Evolutionary conservation across 2,113 vertebrate genomes (phyloP).

Genomic region (Girardinichthys multiradiatus): DNA sequence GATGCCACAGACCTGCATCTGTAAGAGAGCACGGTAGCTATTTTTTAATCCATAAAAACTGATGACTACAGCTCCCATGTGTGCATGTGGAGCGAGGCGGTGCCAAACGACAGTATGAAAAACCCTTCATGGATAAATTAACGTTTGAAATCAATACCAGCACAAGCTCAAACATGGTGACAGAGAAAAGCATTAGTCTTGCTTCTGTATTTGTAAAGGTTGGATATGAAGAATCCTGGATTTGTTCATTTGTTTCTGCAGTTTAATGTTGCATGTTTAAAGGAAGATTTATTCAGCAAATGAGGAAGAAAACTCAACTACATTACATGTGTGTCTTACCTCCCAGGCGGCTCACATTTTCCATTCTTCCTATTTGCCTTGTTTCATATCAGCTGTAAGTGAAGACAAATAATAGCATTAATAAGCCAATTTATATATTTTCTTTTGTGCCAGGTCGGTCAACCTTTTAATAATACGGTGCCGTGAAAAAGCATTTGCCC

Average conservation of each 20-base stretch:
- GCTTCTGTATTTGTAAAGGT: neutral
- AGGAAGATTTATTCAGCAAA: neutral
- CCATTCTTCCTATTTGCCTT: neutral
- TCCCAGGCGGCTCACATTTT: neutral
- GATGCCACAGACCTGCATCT: constrained; percentile 43
- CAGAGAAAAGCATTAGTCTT: constrained; percentile 18
- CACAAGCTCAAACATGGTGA: constrained; percentile 39
- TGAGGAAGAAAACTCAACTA: neutral
- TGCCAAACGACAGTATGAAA: constrained; percentile 37
- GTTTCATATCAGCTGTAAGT: neutral
- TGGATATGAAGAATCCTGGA: neutral
- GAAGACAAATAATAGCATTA: neutral
- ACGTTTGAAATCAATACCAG: constrained; percentile 44
- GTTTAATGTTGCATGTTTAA: neutral
- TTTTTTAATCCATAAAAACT: constrained; percentile 50
- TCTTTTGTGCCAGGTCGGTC: neutral
- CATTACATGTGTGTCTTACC: neutral
- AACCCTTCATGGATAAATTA: constrained; percentile 60
- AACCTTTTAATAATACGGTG: neutral
- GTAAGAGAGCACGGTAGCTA: constrained; percentile 41
- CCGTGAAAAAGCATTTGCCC: neutral
- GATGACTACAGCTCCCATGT: constrained; percentile 68
- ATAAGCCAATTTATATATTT: neutral
- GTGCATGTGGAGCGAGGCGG: constrained; percentile 32
- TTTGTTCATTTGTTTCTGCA: neutral